Conservation (phyloP, 1,140 invertebrate species). For the Nixonia krombeini region DNA sequence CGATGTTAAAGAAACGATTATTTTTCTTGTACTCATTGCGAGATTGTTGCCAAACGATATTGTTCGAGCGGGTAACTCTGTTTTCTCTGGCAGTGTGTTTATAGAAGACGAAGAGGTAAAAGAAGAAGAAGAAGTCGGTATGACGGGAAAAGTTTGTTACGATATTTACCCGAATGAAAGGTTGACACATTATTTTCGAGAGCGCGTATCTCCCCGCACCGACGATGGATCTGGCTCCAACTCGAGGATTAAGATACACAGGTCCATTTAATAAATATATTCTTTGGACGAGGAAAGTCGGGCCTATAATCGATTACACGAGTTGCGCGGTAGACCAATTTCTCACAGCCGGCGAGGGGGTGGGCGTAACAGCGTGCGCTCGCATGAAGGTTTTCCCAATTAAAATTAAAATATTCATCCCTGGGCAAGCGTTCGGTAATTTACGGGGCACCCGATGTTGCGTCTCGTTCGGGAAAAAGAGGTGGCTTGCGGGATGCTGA, state of each 20-base stretch:
- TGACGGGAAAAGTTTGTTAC: no score
- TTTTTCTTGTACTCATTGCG: no score
- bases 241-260: constrained; percentile 3
- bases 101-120: no score
- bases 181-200: no score
- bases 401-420: constrained; percentile 53
- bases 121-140: no score
- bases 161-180: no score
- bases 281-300: neutral
- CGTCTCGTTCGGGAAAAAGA: constrained; percentile 20
- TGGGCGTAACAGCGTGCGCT: constrained; percentile 11
- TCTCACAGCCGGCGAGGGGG: constrained; percentile 27
- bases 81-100: no score
- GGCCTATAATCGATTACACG: constrained; percentile 4
- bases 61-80: no score
- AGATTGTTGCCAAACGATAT: no score
- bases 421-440: constrained; percentile 45
- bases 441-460: constrained; percentile 21
- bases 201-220: no score
- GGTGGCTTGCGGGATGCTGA: constrained; percentile 6
- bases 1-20: no score
- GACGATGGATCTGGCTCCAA: no score
- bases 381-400: constrained; percentile 27
- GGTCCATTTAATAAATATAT: constrained; percentile 26
- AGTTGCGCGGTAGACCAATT: constrained; percentile 10